phyloP scores from a whole-genome alignment of 2,888 invertebrate genomes.

The Agriopis leucophaearia region DNA sequence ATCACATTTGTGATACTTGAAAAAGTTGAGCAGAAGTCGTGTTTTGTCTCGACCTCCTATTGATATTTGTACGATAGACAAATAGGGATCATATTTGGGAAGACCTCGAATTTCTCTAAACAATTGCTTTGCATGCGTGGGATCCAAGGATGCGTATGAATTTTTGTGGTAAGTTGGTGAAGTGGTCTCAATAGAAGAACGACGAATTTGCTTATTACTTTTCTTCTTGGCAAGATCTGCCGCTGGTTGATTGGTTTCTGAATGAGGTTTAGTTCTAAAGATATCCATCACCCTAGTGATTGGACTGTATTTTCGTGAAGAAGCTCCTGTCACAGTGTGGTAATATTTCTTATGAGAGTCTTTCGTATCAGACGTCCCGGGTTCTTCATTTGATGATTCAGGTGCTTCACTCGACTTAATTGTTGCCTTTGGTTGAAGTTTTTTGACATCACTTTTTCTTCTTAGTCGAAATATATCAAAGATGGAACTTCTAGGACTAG shows the following conservation, averaged over 20 bases:
- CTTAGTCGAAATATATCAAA: conserved; percentile 83
- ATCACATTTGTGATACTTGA: conserved; percentile 83
- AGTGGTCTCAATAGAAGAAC: conserved; percentile 81
- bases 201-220: conserved; percentile 69
- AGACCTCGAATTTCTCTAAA: conserved; percentile 82
- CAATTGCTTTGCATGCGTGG: conserved; percentile 78
- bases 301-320: conserved; percentile 81
- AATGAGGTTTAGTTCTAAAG: conserved; percentile 76
- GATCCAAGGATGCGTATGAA: conserved; percentile 81
- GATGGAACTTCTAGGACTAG: conserved; percentile 82
- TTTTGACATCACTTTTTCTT: conserved; percentile 82
- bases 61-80: conserved; percentile 83
- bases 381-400: conserved; percentile 69
- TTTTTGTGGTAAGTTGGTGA: conserved; percentile 83
- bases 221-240: conserved; percentile 75
- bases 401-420: conserved; percentile 71
- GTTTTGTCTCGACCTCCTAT: conserved; percentile 82
- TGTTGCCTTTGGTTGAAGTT: conserved; percentile 64
- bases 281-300: conserved; percentile 83
- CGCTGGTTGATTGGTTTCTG: conserved; percentile 64
- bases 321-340: conserved; percentile 82
- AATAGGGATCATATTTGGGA: conserved; percentile 81
- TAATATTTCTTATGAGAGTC: conserved; percentile 82
- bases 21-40: conserved; percentile 79
- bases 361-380: conserved; percentile 66